Evolutionary conservation across 35 echinoderm and acorn worm species (phyloP), one percentile per base, ranked within the genome.

Genomic region (Heliocidaris tuberculata): DNA sequence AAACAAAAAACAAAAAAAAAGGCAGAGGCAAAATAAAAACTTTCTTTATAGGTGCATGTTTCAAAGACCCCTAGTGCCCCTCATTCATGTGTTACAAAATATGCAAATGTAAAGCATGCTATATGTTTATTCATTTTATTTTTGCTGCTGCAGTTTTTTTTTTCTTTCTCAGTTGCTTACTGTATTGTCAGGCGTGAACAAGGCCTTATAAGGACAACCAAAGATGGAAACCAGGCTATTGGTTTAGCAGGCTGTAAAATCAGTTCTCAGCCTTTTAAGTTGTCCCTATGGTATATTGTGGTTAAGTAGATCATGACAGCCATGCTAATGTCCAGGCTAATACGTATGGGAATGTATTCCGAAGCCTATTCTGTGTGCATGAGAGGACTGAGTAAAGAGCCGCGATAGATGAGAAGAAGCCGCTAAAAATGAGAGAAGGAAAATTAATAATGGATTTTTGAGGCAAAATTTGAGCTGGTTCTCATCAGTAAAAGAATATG

Each of bases 381-480:
- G 65, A n/a, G 21, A n/a, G 65, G 27, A 24, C 65, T 71, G 61
- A 71, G 19, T 19, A 10, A 60, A 60, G 59, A 60, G 19, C 65
- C 27, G 65, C 8, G 7, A 19, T 21, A 78, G 65, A 78, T 78
- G 65, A 78, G 65, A 78, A 6, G 27, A 78, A 27, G 21, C 65
- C 27, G 65, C 65, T 78, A n/a, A 27, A 42, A 78, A 27, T 27
- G 21, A 4, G 65, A n/a, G 61, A 27, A n/a, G 27, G 27, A 78
- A 78, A 78, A 27, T 78, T 78, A 78, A 78, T 78, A 78, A 78
- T 78, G 65, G 65, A 78, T 78, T 78, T 78, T 42, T n/a, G 65
- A 19, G 65, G 65, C 65, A 21, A 21, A 21, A 78, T 78, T 78
- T 78, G 65, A 78, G 65, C 65, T 24, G 17, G 21, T n/a, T 78